A percentile compares a stretch with the other conserved stretches of the same genome.
phyloP scores from a whole-genome alignment of 1,140 invertebrate species.

The Formica selysi region DNA sequence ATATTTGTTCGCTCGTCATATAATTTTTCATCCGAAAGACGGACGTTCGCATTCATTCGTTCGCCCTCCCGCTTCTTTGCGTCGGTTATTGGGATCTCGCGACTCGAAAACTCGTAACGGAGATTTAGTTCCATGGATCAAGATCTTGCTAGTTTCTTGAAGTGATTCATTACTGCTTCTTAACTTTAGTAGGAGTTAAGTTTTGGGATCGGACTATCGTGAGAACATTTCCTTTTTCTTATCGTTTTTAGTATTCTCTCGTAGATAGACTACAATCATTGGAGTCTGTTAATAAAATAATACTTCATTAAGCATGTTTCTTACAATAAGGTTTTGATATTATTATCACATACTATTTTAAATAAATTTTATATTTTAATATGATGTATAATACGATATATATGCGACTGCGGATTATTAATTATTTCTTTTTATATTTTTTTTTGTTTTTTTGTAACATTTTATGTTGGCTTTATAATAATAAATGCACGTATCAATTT shows the following conservation, averaged over 20 bases:
- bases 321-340: background rate
- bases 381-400: background rate
- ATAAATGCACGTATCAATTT: background rate
- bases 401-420: background rate
- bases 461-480: background rate
- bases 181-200: slow-evolving; percentile 53
- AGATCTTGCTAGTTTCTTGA: slow-evolving; percentile 40
- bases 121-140: slow-evolving; percentile 55
- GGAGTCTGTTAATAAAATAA: background rate
- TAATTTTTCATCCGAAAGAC: slow-evolving; percentile 32
- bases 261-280: background rate
- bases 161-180: slow-evolving; percentile 61
- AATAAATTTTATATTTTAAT: background rate
- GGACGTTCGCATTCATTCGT: background rate
- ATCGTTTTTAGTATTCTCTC: background rate
- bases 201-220: slow-evolving; percentile 41
- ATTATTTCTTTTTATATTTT: background rate
- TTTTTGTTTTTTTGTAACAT: background rate
- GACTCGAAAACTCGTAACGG: slow-evolving; percentile 51
- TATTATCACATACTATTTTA: background rate
- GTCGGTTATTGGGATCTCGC: slow-evolving; percentile 37
- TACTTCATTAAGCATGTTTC: background rate
- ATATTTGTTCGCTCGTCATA: slow-evolving; percentile 60
- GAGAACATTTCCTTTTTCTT: slow-evolving; percentile 27
- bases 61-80: background rate